Conservation (phyloP, 2,797 vertebrate genomes). For the Manis pentadactyla region DNA sequence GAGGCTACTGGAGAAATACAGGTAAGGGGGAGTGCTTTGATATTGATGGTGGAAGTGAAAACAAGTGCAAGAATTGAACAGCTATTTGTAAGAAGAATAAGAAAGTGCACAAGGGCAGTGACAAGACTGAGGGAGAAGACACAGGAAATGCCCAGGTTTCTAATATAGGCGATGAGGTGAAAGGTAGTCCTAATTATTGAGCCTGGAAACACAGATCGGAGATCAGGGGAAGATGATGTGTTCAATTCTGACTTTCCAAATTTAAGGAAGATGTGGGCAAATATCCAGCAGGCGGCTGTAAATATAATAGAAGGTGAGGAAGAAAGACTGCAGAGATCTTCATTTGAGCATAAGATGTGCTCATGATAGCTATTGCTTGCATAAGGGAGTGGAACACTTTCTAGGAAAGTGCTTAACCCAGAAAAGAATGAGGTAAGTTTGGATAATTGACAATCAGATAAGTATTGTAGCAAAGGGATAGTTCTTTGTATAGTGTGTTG, state of each 20-base stretch:
- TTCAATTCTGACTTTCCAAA: not conserved
- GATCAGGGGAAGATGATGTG: not conserved
- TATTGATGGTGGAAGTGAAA: not conserved
- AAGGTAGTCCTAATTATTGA: not conserved
- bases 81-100: not conserved
- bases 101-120: not conserved
- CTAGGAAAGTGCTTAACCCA: not conserved
- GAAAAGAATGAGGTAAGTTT: slow-evolving; percentile 7
- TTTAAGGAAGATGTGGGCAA: not conserved
- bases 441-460: not conserved
- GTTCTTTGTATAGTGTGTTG: not conserved
- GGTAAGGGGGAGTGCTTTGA: not conserved
- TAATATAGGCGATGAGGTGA: not conserved
- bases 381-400: not conserved
- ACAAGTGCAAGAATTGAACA: not conserved
- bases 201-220: not conserved
- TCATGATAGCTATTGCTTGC: not conserved
- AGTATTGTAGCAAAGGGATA: not conserved
- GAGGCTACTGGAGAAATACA: not conserved
- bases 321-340: not conserved
- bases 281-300: not conserved
- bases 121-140: not conserved
- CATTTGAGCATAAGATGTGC: not conserved
- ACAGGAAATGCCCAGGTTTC: not conserved
- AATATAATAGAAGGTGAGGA: slow-evolving; percentile 8